Base-by-base conservation (phyloP, 2,113 vertebrate species). In the Setophaga coronata region DNA sequence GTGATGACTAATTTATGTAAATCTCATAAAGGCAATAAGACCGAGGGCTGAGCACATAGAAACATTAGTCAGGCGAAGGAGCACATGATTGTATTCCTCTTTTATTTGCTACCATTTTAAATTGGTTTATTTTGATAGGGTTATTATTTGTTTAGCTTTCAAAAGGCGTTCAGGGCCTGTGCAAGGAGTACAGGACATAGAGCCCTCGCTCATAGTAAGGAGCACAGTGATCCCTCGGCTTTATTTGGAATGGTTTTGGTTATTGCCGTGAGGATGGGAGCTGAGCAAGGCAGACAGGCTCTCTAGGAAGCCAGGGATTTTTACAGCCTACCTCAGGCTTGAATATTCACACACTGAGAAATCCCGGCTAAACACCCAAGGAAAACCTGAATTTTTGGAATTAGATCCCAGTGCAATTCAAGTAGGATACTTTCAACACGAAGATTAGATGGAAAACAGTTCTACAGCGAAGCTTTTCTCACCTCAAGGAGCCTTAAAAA, bases 1-100 rank as follows among this genome's bases (percentile, higher is more conserved):
- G 88, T 93, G 93, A 96, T 96, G 95, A 95, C 93, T 97, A 97
- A 97, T 97, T 92, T 96, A 97, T 96, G 94, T 96, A 95, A 96
- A 97, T 97, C 96, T 97, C 90, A 78, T 96, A 92, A 96, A 93
- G 82, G 89, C 91, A 94, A 34, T 87, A 93, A 92, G 58, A 81
- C 76, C 25, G 11, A 90, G 69, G 79, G 34, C 88, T 94, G 90
- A 85, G 82, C 94, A 78, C 82, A 54, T 7, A 89, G 57, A 89
- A 95, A 80, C 61, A 62, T 84, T 79, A 74, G 88, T 71, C 96
- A 94, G 83, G 69, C 31, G 18, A 93, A 96, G 70, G 50, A 93
- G 31, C 42, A 70, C 67, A 67, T 66, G 69, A 57, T 47, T 78
- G 69, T 73, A 43, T 26, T 76, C 40, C 33, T 56, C 58, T 93